Evolutionary conservation across 2,113 vertebrate genomes (phyloP).

Genomic region (Pomatorhinus ruficollis): DNA sequence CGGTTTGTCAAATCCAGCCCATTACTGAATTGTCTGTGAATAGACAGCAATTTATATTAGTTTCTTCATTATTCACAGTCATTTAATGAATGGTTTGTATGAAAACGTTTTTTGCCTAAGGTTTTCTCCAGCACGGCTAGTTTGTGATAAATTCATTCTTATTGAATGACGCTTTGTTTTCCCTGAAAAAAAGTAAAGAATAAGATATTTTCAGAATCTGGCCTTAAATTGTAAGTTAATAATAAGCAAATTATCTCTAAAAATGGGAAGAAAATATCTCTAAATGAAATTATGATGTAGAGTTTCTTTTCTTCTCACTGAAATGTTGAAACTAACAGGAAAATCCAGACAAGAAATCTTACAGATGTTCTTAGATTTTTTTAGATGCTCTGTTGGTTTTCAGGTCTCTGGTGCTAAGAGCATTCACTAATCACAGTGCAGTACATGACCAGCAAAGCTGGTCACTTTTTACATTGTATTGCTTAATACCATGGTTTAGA

Average conservation of each 20-base stretch:
- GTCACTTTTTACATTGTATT: neutral
- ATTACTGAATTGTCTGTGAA: neutral
- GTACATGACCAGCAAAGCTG: neutral
- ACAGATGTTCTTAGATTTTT: neutral
- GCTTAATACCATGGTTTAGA: neutral
- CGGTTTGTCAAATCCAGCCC: neutral
- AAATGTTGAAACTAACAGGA: neutral
- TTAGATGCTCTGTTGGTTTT: neutral
- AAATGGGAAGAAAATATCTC: neutral
- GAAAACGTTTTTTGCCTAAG: neutral
- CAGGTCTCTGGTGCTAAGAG: neutral
- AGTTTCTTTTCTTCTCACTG: neutral
- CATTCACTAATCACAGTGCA: neutral
- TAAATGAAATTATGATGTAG: neutral
- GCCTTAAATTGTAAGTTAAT: neutral
- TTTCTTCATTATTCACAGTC: conserved; percentile 19
- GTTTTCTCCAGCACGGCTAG: neutral
- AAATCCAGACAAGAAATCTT: neutral
- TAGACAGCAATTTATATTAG: conserved; percentile 8
- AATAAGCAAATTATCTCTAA: neutral
- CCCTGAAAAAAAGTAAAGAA: neutral
- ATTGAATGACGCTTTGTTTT: neutral
- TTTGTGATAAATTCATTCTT: neutral
- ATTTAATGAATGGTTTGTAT: conserved; percentile 23
- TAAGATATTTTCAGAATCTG: neutral